A percentile compares a stretch with the other conserved stretches of the same genome.
These are phyloP conservation scores for Callinectes sapidus DNA, from an alignment of 2,888 invertebrate genomes.

Conservation along the genomic window DNA sequence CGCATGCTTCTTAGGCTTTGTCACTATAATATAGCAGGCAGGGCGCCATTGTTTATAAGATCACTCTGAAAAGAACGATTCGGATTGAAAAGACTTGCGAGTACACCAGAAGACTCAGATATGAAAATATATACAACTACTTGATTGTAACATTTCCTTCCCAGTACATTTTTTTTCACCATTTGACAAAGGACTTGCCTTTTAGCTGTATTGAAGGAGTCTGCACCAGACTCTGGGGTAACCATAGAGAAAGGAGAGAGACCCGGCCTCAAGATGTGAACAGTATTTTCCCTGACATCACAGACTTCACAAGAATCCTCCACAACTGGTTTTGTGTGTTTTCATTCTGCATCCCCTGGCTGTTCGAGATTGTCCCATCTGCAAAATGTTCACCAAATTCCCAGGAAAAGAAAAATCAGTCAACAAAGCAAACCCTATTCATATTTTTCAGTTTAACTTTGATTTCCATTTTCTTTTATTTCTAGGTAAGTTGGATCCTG, in stretches of 20 bases:
- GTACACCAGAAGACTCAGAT: not conserved
- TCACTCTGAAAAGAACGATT: no score
- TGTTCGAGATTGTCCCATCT: not conserved
- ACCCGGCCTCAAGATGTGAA: not conserved
- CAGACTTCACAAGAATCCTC: not conserved
- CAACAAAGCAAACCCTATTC: not conserved
- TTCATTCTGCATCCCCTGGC: not conserved
- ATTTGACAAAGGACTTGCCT: not conserved
- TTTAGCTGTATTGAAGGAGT: not conserved
- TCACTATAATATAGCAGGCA: no score
- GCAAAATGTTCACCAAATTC: not conserved
- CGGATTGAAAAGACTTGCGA: no score
- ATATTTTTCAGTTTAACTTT: not conserved
- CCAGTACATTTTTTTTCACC: not conserved
- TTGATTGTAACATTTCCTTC: not conserved
- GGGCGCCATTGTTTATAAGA: no score
- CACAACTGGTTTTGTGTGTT: not conserved
- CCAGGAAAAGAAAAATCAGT: not conserved
- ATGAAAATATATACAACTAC: not conserved
- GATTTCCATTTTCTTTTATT: not conserved
- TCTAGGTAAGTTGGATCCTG: not conserved
- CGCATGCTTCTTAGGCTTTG: no score
- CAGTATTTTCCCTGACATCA: not conserved
- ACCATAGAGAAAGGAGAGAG: not conserved
- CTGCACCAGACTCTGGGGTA: not conserved